Percentiles rank a stretch among this genome's conserved stretches.
phyloP scores from a whole-genome alignment of 2,797 vertebrate species.

The Pelochelys cantorii region DNA sequence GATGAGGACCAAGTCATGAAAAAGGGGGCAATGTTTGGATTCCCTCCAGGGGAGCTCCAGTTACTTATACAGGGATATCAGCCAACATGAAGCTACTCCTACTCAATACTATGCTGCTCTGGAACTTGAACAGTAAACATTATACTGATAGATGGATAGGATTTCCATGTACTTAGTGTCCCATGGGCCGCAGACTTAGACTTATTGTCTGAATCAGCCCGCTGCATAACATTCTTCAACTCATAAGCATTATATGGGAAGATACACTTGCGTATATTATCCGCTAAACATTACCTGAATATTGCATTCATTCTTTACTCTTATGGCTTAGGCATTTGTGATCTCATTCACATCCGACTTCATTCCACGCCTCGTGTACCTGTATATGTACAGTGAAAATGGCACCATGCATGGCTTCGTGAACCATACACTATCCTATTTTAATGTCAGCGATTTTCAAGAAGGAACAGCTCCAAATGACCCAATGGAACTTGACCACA shows the following conservation, averaged over 20 bases:
- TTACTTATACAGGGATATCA: neutral
- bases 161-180: neutral
- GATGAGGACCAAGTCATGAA: neutral
- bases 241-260: neutral
- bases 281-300: conserved; percentile 19
- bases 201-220: neutral
- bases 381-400: conserved; percentile 94
- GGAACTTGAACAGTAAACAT: neutral
- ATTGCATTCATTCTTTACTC: conserved; percentile 68
- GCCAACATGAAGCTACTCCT: fast-evolving
- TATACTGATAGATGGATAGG: neutral
- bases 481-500: conserved; percentile 87
- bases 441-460: conserved; percentile 95
- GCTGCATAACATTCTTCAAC: neutral
- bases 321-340: conserved; percentile 91
- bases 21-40: neutral
- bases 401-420: conserved; percentile 96
- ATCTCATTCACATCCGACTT: conserved; percentile 99
- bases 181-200: neutral
- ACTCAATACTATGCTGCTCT: fast-evolving
- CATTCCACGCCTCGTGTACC: conserved; percentile 97
- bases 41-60: neutral
- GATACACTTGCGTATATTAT: neutral
- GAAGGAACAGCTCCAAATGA: conserved; percentile 86
- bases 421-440: conserved; percentile 94